Conservation (phyloP, 2,113 vertebrate genomes). For the Oenanthe oenanthe region DNA sequence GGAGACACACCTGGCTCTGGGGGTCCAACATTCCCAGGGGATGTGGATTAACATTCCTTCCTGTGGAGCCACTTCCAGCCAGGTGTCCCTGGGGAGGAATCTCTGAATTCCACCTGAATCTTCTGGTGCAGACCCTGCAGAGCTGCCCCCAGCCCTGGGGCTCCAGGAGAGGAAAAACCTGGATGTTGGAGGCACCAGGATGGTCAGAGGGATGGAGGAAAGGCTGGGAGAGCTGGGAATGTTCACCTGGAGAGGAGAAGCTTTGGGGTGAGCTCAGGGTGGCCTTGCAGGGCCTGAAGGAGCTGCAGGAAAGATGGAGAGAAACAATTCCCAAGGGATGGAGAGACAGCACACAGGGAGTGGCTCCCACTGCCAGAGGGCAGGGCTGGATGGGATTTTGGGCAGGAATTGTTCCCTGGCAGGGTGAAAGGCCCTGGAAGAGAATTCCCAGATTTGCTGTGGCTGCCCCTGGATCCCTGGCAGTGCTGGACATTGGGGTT, state of each 20-base stretch:
- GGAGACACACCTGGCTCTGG: rapidly evolving
- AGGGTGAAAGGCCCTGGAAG: not conserved
- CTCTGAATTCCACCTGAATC: not conserved
- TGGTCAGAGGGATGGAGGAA: not conserved
- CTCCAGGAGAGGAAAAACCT: not conserved
- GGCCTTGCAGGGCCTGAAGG: not conserved
- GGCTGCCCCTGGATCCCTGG: not conserved
- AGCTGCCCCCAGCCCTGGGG: not conserved
- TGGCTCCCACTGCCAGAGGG: not conserved
- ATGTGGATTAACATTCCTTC: rapidly evolving
- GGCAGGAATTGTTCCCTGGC: not conserved
- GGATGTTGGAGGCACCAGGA: not conserved
- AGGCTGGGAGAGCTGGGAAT: not conserved
- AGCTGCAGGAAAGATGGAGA: not conserved
- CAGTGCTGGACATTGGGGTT: not conserved
- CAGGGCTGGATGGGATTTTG: rapidly evolving
- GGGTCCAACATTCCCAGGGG: rapidly evolving
- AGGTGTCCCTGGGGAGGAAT: rapidly evolving
- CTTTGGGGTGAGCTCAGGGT: rapidly evolving
- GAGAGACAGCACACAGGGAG: not conserved
- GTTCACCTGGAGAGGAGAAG: not conserved
- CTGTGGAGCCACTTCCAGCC: not conserved
- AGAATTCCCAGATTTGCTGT: rapidly evolving
- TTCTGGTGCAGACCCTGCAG: not conserved
- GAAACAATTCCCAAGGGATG: rapidly evolving